Evolutionary conservation across 2,797 vertebrate species (phyloP), one percentile per base, ranked within the genome.

Genomic region (Sebastes umbrosus): DNA sequence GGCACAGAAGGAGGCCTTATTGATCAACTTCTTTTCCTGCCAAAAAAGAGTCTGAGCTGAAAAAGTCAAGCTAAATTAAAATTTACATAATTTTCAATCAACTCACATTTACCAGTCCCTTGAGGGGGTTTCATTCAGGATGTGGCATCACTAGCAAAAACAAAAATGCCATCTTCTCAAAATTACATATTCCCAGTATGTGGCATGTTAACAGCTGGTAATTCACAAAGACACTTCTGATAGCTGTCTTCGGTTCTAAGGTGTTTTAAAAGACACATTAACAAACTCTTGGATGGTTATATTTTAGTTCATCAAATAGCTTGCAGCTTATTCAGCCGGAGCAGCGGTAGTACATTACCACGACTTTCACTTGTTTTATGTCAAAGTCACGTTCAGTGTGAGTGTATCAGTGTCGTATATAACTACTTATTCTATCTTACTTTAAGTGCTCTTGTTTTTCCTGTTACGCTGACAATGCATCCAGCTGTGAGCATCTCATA

Each of bases 161-260:
- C 68, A 78, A 43, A 43, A 50, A 52, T 32, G 10, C 0, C 27
- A 25, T 55, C 69, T 55, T 69, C n/a, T 73, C 12, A 52, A 46
- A 65, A 58, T 79, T 13, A 22, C 10, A 46, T 25, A 58, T 70
- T 73, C 69, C 24, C 29, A 60, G 25, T 65, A 36, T 73, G 64
- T 77, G 67, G n/a, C 34, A 25, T 66, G 59, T 85, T 75, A 69
- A 55, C 63, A 69, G 63, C 59, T 65, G 29, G 52, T 75, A 75
- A 85, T 80, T 80, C 71, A 73, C 22, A 84, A 54, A 54, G 50
- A 69, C 73, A 77, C 73, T 22, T 82, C 10, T 43, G 69, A 82
- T 58, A 27, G 50, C 69, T 54, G 60, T 68, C 65, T 64, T 39
- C 54, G 18, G 24, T 62, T 67, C 9, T 7, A 16, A 24, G 18